Evolutionary conservation across 2,888 invertebrate species (phyloP).

Genomic region (Polyploca ridens): DNA sequence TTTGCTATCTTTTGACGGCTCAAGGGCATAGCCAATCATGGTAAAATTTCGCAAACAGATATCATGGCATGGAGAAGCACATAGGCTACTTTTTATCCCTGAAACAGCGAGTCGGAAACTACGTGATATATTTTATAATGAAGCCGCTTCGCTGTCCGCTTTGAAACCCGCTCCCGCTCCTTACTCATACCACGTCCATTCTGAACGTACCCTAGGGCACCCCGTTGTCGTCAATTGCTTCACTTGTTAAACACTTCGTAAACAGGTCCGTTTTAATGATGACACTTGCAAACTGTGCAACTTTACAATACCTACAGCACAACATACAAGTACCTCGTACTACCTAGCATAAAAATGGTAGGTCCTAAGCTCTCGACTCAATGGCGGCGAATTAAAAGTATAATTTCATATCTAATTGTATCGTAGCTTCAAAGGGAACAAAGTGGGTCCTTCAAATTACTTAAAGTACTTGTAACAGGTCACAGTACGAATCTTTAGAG

Average conservation of each 20-base stretch:
- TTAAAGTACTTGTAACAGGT: neutral
- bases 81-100: too few species aligned
- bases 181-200: neutral
- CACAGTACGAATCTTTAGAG: neutral
- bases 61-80: too few species aligned
- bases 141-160: neutral
- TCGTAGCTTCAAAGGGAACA: neutral
- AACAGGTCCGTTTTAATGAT: slow-evolving; percentile 61
- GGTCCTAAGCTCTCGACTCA: neutral
- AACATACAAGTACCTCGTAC: neutral
- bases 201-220: slow-evolving; percentile 50
- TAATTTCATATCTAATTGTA: neutral
- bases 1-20: too few species aligned
- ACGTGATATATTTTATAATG: too few species aligned
- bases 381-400: neutral
- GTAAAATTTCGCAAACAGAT: too few species aligned
- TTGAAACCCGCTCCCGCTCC: neutral
- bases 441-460: slow-evolving; percentile 6
- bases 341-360: neutral
- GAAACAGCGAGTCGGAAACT: too few species aligned
- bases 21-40: too few species aligned
- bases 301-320: neutral
- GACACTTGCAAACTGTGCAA: slow-evolving; percentile 29
- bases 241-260: slow-evolving; percentile 63
- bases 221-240: slow-evolving; percentile 72